phyloP scores from a whole-genome alignment of 2,797 vertebrate species.

The Catostomus latipinnis region DNA sequence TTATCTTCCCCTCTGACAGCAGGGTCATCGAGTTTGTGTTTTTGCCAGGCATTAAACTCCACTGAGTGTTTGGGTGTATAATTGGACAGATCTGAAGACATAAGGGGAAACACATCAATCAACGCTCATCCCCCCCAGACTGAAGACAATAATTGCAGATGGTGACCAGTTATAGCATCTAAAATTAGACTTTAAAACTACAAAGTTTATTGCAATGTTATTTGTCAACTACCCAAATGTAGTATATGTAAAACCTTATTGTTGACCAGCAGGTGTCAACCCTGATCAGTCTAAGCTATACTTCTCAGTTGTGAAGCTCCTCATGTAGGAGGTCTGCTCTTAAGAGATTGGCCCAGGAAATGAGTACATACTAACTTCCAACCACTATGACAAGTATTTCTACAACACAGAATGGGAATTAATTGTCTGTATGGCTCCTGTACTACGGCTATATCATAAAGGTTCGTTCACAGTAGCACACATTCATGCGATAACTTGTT shows the following conservation, averaged over 20 bases:
- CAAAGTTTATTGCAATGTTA: background rate
- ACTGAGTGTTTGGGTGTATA: slow-evolving; percentile 91
- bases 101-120: background rate
- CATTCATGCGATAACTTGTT: too few relatives aligned
- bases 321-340: background rate
- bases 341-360: background rate
- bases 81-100: slow-evolving; percentile 84
- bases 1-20: slow-evolving; percentile 60
- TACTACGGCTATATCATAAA: too few relatives aligned
- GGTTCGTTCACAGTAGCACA: too few relatives aligned
- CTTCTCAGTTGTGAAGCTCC: background rate
- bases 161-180: too few relatives aligned
- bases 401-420: background rate
- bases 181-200: background rate
- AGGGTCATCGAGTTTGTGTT: slow-evolving; percentile 80
- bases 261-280: slow-evolving; percentile 71
- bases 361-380: background rate
- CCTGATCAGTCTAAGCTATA: slow-evolving; percentile 13
- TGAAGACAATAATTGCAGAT: background rate
- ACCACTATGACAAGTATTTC: background rate
- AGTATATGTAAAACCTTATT: background rate
- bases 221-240: background rate
- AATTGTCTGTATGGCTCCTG: background rate
- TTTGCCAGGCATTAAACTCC: slow-evolving; percentile 90
- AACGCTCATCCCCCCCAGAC: too few relatives aligned